Percentiles rank a stretch among this genome's conserved stretches.
phyloP scores from a whole-genome alignment of 2,888 invertebrate species.

The Stenichneumon culpator region DNA sequence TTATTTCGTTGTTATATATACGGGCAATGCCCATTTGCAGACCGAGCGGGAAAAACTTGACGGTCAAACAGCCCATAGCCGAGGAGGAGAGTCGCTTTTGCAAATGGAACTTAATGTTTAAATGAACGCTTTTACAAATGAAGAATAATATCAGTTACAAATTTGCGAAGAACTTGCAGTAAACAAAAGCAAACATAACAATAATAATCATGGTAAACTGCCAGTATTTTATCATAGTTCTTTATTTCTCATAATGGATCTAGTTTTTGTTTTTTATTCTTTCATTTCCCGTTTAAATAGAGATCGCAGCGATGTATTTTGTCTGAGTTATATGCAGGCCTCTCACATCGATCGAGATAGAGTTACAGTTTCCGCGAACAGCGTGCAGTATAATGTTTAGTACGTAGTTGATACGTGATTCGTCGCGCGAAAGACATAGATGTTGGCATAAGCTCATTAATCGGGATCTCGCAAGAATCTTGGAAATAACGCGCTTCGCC shows the following conservation, averaged over 20 bases:
- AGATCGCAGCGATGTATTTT: conserved; percentile 54
- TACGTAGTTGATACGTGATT: conserved; percentile 2
- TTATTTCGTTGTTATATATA: too few relatives aligned
- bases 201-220: too few relatives aligned
- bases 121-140: too few relatives aligned
- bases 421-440: conserved; percentile 26
- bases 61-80: too few relatives aligned
- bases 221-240: conserved; percentile 47
- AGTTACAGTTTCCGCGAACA: conserved; percentile 54
- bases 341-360: conserved; percentile 55
- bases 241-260: conserved; percentile 60
- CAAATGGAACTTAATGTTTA: too few relatives aligned
- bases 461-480: conserved; percentile 69
- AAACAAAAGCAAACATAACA: too few relatives aligned
- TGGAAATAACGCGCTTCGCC: conserved; percentile 65
- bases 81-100: too few relatives aligned
- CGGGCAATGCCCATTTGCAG: too few relatives aligned
- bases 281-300: not conserved
- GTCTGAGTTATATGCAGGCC: conserved; percentile 39
- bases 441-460: conserved; percentile 63
- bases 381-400: conserved; percentile 19
- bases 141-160: too few relatives aligned
- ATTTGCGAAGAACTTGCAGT: too few relatives aligned
- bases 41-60: too few relatives aligned
- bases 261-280: conserved; percentile 42